phyloP scores from a whole-genome alignment of 1,140 invertebrate genomes.

The Archivesica marissinica region DNA sequence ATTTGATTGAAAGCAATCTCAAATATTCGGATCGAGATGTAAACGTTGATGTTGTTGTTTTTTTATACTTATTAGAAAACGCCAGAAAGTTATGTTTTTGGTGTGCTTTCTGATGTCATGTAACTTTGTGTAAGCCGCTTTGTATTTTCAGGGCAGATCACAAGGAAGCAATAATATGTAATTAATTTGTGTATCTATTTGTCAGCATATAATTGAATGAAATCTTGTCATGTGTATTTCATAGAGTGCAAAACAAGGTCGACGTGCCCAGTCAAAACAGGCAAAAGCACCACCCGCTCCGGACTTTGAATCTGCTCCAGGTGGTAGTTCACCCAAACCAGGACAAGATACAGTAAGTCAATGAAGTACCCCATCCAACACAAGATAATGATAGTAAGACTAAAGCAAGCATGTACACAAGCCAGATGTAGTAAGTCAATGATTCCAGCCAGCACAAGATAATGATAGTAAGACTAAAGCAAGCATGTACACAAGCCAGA shows the following conservation, averaged over 20 bases:
- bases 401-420: too few relatives aligned
- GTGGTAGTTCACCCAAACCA: not conserved
- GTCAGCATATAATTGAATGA: not conserved
- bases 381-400: too few relatives aligned
- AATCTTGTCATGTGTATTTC: not conserved
- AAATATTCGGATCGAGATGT: too few relatives aligned
- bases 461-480: too few relatives aligned
- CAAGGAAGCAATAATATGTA: not conserved
- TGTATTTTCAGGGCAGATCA: not conserved
- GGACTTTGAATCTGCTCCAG: slow-evolving; percentile 40
- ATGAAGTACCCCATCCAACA: too few relatives aligned
- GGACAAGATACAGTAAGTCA: slow-evolving; percentile 1
- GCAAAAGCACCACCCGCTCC: slow-evolving; percentile 44
- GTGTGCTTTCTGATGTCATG: not conserved
- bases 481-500: too few relatives aligned
- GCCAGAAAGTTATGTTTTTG: not conserved
- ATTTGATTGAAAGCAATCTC: too few relatives aligned
- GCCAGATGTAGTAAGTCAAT: too few relatives aligned
- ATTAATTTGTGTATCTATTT: not conserved
- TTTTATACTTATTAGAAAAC: not conserved
- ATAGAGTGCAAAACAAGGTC: slow-evolving; percentile 39
- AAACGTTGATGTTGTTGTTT: not conserved
- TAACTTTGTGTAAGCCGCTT: not conserved
- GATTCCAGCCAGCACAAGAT: too few relatives aligned
- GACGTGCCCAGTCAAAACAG: slow-evolving; percentile 25